Conservation (phyloP, 2,888 invertebrate species). For the Drosophila phalerata region DNA sequence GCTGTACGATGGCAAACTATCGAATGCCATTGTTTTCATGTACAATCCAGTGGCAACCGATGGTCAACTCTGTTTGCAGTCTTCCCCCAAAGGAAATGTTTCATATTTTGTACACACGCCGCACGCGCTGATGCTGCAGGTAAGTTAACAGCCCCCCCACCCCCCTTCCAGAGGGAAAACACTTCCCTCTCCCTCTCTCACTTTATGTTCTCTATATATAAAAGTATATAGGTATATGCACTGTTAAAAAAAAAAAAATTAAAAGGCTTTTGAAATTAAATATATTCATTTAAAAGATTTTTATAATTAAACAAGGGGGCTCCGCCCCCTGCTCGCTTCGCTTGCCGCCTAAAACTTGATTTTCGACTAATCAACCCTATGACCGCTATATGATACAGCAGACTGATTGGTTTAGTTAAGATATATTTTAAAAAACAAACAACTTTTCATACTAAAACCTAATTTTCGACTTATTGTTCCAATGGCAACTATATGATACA, state of each 20-base stretch:
- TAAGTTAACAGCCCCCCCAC: slow-evolving; percentile 84
- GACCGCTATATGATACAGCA: too few relatives aligned
- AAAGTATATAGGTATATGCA: background rate
- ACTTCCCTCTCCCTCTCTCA: background rate
- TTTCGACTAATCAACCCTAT: too few relatives aligned
- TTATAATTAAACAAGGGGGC: too few relatives aligned
- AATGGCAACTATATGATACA: too few relatives aligned
- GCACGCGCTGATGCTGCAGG: slow-evolving; percentile 99
- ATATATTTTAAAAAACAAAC: too few relatives aligned
- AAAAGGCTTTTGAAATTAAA: background rate
- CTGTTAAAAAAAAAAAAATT: background rate
- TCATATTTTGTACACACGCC: slow-evolving; percentile 99
- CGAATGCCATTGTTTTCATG: slow-evolving; percentile 99
- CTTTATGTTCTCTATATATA: background rate
- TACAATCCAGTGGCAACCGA: slow-evolving; percentile 99
- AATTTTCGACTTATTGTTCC: too few relatives aligned
- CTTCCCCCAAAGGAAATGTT: slow-evolving; percentile 98
- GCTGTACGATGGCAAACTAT: slow-evolving; percentile 98
- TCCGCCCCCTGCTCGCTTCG: too few relatives aligned
- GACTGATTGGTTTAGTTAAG: too few relatives aligned
- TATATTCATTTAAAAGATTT: background rate
- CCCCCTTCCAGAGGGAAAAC: background rate
- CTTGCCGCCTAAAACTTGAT: too few relatives aligned
- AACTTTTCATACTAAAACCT: too few relatives aligned
- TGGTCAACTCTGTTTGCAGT: slow-evolving; percentile 98